phyloP scores from a whole-genome alignment of 1,140 invertebrate species.

The Teleopsis dalmanni region DNA sequence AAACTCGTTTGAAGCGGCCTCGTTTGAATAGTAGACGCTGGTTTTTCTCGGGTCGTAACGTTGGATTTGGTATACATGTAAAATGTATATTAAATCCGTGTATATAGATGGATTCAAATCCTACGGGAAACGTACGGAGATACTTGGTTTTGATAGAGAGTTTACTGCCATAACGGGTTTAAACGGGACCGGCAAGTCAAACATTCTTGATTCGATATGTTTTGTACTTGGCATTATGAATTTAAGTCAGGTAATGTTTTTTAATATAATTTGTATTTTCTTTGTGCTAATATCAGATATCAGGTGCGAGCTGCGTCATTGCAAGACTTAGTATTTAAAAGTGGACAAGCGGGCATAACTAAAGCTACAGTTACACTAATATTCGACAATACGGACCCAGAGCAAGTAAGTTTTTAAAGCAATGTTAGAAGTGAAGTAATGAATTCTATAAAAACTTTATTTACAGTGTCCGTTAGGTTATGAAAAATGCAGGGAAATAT shows the following conservation, averaged over 20 bases:
- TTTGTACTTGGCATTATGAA: slow-evolving; percentile 97
- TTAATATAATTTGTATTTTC: no score
- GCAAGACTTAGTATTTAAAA: slow-evolving; percentile 95
- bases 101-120: slow-evolving; percentile 98
- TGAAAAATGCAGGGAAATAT: slow-evolving; percentile 87
- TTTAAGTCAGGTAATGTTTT: slow-evolving; percentile 81
- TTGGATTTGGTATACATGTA: no score
- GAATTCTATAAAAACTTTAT: no score
- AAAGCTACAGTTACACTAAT: slow-evolving; percentile 94
- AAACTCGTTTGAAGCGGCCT: no score
- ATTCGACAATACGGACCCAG: slow-evolving; percentile 87
- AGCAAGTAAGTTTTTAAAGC: no score
- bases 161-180: slow-evolving; percentile 99
- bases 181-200: slow-evolving; percentile 99
- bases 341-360: slow-evolving; percentile 91
- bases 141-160: slow-evolving; percentile 88
- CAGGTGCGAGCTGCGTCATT: slow-evolving; percentile 83
- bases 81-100: slow-evolving; percentile 93
- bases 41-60: no score
- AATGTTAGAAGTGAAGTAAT: no score
- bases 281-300: no score
- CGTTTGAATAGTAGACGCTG: no score
- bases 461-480: slow-evolving; percentile 91
- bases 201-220: slow-evolving; percentile 96
- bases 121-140: slow-evolving; percentile 86